Evolutionary conservation across 2,113 vertebrate species (phyloP).

Genomic region (Irena cyanogastra): DNA sequence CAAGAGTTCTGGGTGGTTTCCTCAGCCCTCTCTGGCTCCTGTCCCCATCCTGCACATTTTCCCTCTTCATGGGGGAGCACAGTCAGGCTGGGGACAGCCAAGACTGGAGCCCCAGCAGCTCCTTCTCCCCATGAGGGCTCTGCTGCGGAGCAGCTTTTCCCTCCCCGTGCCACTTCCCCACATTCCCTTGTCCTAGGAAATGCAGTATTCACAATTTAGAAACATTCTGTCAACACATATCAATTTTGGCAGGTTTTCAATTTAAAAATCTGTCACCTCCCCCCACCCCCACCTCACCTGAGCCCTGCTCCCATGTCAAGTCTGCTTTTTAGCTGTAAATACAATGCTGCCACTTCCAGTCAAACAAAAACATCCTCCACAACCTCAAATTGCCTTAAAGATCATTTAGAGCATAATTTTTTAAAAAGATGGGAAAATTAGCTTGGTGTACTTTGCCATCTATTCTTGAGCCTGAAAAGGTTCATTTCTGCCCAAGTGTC

Average conservation of each 20-base stretch:
- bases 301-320: background rate
- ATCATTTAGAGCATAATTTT: background rate
- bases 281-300: background rate
- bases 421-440: background rate
- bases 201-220: background rate
- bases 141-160: background rate
- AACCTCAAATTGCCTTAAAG: background rate
- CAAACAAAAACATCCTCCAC: background rate
- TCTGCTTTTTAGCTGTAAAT: background rate
- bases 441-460: background rate
- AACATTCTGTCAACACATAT: background rate
- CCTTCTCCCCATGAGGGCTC: background rate
- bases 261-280: background rate
- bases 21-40: background rate
- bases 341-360: background rate
- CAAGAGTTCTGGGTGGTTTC: background rate
- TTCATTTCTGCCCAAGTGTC: background rate
- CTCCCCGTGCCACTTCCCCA: background rate
- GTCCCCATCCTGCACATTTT: background rate
- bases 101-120: background rate
- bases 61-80: rapidly evolving
- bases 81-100: background rate
- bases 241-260: background rate
- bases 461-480: background rate
- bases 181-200: background rate